A percentile compares a stretch with the other conserved stretches of the same genome.
Evolutionary conservation across 1,140 invertebrate species (phyloP).

Genomic region (Capitella teleta): DNA sequence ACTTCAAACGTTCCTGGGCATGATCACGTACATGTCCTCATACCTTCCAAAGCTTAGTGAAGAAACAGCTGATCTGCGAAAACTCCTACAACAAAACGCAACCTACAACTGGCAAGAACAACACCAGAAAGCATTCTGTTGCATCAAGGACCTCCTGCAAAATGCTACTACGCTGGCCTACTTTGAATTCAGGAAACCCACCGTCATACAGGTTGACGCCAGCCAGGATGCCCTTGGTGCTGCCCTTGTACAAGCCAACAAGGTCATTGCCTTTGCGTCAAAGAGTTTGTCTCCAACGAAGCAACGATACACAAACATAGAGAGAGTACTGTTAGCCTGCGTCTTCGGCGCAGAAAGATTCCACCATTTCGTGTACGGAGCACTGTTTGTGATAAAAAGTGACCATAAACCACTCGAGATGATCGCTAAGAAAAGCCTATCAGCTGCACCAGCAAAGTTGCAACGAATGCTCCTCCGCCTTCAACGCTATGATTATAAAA

Average conservation of each 20-base stretch:
- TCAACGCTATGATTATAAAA: constrained; percentile 32
- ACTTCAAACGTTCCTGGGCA: constrained; percentile 18
- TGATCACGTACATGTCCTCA: constrained; percentile 16
- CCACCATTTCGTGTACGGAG: constrained; percentile 9
- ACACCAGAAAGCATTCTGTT: constrained; percentile 12
- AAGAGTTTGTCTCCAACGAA: constrained; percentile 22
- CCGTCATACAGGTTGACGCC: constrained; percentile 20
- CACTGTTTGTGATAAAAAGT: constrained; percentile 4
- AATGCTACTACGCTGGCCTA: constrained; percentile 17
- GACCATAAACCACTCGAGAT: constrained; percentile 21
- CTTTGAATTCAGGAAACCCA: constrained; percentile 17
- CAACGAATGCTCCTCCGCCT: constrained; percentile 35
- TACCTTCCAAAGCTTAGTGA: constrained; percentile 14
- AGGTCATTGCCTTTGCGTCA: constrained; percentile 25
- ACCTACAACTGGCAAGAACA: neutral
- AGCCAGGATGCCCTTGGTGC: constrained; percentile 32
- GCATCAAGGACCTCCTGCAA: constrained; percentile 15
- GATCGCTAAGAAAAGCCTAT: constrained; percentile 39
- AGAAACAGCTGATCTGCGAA: neutral
- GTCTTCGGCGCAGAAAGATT: constrained; percentile 5
- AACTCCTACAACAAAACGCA: constrained; percentile 5
- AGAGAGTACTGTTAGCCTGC: constrained; percentile 7
- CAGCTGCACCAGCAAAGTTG: constrained; percentile 32
- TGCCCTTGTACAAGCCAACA: constrained; percentile 39
- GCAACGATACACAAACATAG: constrained; percentile 9